phyloP scores from a whole-genome alignment of 92 coral and sea anemone species.

The Parazoanthus atlanticus region DNA sequence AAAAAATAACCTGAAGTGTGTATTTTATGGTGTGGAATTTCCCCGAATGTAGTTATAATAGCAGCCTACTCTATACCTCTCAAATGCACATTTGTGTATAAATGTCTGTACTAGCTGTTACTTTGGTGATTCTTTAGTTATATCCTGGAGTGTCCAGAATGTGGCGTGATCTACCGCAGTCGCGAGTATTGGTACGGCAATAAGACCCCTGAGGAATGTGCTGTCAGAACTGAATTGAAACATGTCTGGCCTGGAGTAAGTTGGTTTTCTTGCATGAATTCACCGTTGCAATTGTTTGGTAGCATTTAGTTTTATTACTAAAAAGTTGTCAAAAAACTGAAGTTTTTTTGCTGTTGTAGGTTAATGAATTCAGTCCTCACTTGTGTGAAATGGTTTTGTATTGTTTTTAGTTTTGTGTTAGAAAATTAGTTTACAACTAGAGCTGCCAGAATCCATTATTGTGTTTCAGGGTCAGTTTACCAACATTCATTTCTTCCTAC shows the following conservation, averaged over 20 bases:
- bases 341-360: neutral
- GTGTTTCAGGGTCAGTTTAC: too few species aligned
- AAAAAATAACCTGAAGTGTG: too few species aligned
- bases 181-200: constrained; percentile 98
- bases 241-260: constrained; percentile 99
- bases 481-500: too few species aligned
- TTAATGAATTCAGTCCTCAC: neutral
- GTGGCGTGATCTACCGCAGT: constrained; percentile 93
- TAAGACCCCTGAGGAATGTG: constrained; percentile 86
- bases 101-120: too few species aligned
- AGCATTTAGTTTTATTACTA: too few species aligned
- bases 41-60: too few species aligned
- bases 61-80: too few species aligned
- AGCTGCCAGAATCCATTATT: too few species aligned
- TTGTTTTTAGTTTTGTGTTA: neutral
- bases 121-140: constrained; percentile 55
- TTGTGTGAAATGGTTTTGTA: neutral
- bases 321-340: neutral
- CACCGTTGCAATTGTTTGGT: too few species aligned
- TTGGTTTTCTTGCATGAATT: neutral
- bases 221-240: constrained; percentile 87
- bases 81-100: too few species aligned
- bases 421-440: too few species aligned
- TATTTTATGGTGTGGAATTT: too few species aligned
- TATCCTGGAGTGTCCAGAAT: constrained; percentile 89